These are phyloP conservation scores for Heterochromis multidens DNA, from an alignment of 2,113 vertebrate species.

Conservation along the genomic window DNA sequence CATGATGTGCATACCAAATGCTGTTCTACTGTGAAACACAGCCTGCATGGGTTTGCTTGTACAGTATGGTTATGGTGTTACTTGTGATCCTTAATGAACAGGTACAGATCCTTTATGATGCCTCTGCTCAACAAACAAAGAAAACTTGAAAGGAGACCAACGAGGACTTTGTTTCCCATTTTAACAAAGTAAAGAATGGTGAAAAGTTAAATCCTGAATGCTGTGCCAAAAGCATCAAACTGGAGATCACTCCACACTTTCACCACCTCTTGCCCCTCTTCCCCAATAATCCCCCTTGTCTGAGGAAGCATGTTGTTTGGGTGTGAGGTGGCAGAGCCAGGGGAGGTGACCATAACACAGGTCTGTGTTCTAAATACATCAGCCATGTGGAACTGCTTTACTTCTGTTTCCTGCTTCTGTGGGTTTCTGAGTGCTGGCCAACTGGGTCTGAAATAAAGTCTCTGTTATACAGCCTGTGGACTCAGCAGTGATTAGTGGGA, in stretches of 20 bases:
- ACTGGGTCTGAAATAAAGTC: slow-evolving; percentile 47
- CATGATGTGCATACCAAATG: slow-evolving; percentile 29
- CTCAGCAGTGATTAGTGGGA: slow-evolving; percentile 41
- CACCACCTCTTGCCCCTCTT: background rate
- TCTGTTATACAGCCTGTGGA: slow-evolving; percentile 36
- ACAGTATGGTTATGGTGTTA: slow-evolving; percentile 27
- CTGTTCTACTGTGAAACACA: background rate
- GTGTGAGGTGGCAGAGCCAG: slow-evolving; percentile 57
- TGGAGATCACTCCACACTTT: slow-evolving; percentile 6
- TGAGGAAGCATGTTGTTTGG: slow-evolving; percentile 56
- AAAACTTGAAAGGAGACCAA: background rate
- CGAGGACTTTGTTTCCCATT: slow-evolving; percentile 7
- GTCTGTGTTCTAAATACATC: slow-evolving; percentile 61
- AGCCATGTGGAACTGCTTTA: slow-evolving; percentile 76
- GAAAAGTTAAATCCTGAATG: background rate
- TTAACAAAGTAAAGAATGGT: background rate
- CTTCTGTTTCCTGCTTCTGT: slow-evolving; percentile 68
- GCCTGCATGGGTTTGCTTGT: background rate
- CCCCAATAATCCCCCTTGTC: slow-evolving; percentile 17
- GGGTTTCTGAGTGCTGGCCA: slow-evolving; percentile 46
- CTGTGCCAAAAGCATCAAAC: background rate
- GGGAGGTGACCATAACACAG: slow-evolving; percentile 70
- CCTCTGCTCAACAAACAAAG: slow-evolving; percentile 18
- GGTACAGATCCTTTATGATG: background rate
- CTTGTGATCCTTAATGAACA: slow-evolving; percentile 28